Evolutionary conservation across 53 echinoderm and acorn worm species (phyloP).

Genomic region (Apostichopus leukothele): DNA sequence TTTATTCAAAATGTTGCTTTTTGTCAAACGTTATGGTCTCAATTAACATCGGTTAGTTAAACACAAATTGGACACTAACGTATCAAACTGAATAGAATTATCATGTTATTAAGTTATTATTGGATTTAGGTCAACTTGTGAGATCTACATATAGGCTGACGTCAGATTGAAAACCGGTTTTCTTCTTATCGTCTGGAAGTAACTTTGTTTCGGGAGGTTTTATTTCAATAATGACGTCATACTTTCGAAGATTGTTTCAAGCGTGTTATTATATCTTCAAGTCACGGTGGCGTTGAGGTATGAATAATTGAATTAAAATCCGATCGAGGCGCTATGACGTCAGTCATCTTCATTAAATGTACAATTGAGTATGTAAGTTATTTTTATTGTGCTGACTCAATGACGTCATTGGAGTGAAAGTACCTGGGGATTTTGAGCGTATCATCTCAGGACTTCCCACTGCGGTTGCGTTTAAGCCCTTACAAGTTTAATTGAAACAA

Average conservation of each 20-base stretch:
- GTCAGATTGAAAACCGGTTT: too few relatives aligned
- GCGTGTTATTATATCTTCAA: background rate
- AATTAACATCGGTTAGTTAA: too few relatives aligned
- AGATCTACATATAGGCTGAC: too few relatives aligned
- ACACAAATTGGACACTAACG: too few relatives aligned
- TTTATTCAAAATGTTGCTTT: too few relatives aligned
- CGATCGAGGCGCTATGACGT: conserved; percentile 17
- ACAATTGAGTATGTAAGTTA: conserved; percentile 6
- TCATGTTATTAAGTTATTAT: too few relatives aligned
- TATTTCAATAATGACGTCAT: background rate
- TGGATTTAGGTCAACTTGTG: too few relatives aligned
- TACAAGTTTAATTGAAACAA: conserved; percentile 30
- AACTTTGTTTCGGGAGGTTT: background rate
- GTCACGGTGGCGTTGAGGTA: background rate
- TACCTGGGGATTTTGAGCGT: conserved; percentile 17
- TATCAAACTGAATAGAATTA: too few relatives aligned
- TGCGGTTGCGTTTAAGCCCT: conserved; percentile 10
- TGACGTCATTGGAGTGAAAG: conserved; percentile 24
- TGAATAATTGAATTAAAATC: conserved; percentile 20
- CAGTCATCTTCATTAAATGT: conserved; percentile 23
- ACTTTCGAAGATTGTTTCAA: background rate
- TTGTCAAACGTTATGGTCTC: too few relatives aligned
- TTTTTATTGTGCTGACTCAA: conserved; percentile 26
- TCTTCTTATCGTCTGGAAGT: background rate
- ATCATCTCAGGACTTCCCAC: background rate